These are phyloP conservation scores for Drosophila leonis DNA, from an alignment of 2,888 invertebrate species.

Conservation along the genomic window DNA sequence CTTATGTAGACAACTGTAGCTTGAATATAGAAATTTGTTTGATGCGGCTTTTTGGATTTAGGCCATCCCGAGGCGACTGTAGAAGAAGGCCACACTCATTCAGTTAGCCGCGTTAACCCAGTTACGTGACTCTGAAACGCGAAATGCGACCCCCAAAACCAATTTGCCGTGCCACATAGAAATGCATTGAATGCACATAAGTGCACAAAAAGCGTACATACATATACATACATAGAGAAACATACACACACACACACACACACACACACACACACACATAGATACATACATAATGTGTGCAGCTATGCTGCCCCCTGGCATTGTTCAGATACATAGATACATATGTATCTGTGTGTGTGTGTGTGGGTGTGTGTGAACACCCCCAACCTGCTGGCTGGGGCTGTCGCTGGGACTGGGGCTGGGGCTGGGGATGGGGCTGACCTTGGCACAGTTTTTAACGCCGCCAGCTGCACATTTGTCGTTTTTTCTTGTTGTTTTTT, in stretches of 20 bases:
- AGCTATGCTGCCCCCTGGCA: slow-evolving; percentile 37
- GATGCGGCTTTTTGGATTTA: slow-evolving; percentile 30
- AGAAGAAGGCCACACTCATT: slow-evolving; percentile 57
- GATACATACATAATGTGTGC: slow-evolving; percentile 17
- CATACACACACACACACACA: not conserved
- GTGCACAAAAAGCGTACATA: slow-evolving; percentile 33
- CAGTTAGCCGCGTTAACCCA: slow-evolving; percentile 61
- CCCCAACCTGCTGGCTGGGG: slow-evolving; percentile 35
- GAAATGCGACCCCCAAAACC: slow-evolving; percentile 75
- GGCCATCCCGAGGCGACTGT: slow-evolving; percentile 40
- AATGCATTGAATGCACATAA: slow-evolving; percentile 60
- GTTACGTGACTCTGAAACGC: slow-evolving; percentile 75
- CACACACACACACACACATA: slow-evolving; percentile 6
- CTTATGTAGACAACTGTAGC: not conserved
- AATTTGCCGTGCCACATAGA: slow-evolving; percentile 59
- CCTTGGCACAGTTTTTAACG: slow-evolving; percentile 65
- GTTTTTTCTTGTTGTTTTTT: not conserved
- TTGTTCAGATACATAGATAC: slow-evolving; percentile 23
- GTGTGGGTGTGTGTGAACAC: slow-evolving; percentile 27
- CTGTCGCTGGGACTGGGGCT: slow-evolving; percentile 32
- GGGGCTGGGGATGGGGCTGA: slow-evolving; percentile 33
- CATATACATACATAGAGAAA: no score
- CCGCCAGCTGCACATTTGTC: slow-evolving; percentile 41
- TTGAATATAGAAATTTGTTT: slow-evolving; percentile 10
- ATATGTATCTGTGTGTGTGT: slow-evolving; percentile 10